Evolutionary conservation across 2,888 invertebrate genomes (phyloP).

Genomic region (Tachina grossa): DNA sequence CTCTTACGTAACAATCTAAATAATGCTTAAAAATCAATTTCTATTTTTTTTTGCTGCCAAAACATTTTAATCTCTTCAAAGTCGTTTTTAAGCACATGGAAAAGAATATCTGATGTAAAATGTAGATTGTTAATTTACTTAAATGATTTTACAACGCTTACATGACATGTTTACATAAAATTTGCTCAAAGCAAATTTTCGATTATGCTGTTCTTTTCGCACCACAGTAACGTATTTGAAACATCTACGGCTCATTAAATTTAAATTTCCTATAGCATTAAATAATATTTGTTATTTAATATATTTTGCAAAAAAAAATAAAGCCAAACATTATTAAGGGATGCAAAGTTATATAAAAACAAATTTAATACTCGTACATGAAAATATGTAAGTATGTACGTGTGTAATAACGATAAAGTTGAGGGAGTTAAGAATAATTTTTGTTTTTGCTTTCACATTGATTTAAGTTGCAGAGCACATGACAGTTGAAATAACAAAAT

Average conservation of each 20-base stretch:
- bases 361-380: background rate
- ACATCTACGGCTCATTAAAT: conserved; percentile 57
- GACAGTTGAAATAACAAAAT: background rate
- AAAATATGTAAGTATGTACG: background rate
- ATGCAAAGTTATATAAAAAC: background rate
- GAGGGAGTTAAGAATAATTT: background rate
- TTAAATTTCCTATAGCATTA: conserved; percentile 43
- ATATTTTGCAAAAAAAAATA: background rate
- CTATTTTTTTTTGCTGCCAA: background rate
- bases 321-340: background rate
- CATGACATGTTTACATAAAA: conserved; percentile 29
- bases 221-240: background rate
- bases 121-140: conserved; percentile 20
- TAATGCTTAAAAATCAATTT: background rate
- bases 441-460: conserved; percentile 8
- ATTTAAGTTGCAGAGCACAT: conserved; percentile 23
- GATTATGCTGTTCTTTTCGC: background rate
- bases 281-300: background rate
- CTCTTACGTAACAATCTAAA: background rate
- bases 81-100: background rate
- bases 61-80: conserved; percentile 17
- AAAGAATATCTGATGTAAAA: background rate
- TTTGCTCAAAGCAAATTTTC: background rate
- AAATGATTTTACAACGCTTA: conserved; percentile 34
- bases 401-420: background rate